Evolutionary conservation across 2,888 invertebrate species (phyloP).

Genomic region (Pyrrhia umbra): DNA sequence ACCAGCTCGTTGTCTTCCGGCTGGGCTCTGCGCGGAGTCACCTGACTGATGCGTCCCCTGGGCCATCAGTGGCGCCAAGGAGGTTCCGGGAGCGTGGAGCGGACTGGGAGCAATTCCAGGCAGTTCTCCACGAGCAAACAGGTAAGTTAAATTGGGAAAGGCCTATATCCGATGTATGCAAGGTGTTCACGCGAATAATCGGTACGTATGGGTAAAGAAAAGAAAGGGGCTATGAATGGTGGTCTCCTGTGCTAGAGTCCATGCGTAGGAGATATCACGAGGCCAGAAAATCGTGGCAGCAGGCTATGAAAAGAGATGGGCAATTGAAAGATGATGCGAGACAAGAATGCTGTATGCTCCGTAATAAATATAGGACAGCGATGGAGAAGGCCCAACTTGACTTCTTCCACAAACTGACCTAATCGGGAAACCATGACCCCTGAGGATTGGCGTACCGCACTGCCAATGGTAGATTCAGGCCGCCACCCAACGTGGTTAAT

Average conservation of each 20-base stretch:
- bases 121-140: slow-evolving; percentile 4
- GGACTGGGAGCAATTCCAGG: slow-evolving; percentile 29
- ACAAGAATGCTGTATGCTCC: neutral
- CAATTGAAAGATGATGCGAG: neutral
- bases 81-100: slow-evolving; percentile 25
- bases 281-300: slow-evolving; percentile 24
- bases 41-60: neutral
- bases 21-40: neutral
- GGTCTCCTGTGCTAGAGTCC: slow-evolving; percentile 15
- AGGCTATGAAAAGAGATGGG: neutral
- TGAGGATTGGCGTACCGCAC: slow-evolving; percentile 59
- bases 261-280: neutral
- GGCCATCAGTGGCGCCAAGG: slow-evolving; percentile 5
- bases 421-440: slow-evolving; percentile 19
- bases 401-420: neutral
- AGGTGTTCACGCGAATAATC: slow-evolving; percentile 22
- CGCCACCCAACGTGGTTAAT: slow-evolving; percentile 42
- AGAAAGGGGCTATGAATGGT: slow-evolving; percentile 35
- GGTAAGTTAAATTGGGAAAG: neutral
- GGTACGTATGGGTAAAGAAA: neutral
- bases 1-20: slow-evolving; percentile 40
- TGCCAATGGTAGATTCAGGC: slow-evolving; percentile 48
- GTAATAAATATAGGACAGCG: slow-evolving; percentile 5
- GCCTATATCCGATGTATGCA: neutral
- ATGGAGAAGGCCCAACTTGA: slow-evolving; percentile 33